Conservation (phyloP, 2,888 invertebrate genomes). For the Lycia hirtaria region DNA sequence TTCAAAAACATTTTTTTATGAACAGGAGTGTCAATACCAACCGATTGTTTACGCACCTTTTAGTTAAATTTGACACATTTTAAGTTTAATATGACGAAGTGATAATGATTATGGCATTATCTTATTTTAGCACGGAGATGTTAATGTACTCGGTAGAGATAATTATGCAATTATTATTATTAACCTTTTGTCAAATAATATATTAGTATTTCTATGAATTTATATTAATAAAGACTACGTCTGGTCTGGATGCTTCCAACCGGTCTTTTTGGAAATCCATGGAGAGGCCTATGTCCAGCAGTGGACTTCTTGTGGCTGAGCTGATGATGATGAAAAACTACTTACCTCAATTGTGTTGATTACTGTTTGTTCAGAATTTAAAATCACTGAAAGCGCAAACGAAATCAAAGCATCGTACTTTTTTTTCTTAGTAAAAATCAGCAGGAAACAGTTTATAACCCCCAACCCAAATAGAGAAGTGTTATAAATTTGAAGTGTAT, state of each 20-base stretch:
- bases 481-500: too few relatives aligned
- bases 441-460: too few relatives aligned
- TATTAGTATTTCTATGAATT: not conserved
- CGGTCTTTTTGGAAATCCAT: not conserved
- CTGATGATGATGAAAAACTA: too few relatives aligned
- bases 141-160: conserved; percentile 11
- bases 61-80: conserved; percentile 15
- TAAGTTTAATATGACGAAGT: not conserved
- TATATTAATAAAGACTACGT: not conserved
- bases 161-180: conserved; percentile 1
- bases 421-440: too few relatives aligned
- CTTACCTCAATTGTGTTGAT: too few relatives aligned
- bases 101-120: conserved; percentile 12
- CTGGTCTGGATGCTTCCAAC: not conserved
- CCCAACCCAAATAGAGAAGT: too few relatives aligned
- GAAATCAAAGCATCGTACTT: too few relatives aligned
- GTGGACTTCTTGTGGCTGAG: too few relatives aligned
- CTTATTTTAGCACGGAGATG: conserved; percentile 21
- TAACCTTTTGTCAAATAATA: conserved; percentile 6
- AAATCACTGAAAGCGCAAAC: too few relatives aligned
- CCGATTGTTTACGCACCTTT: conserved; percentile 6
- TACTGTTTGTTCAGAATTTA: too few relatives aligned
- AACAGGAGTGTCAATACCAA: not conserved
- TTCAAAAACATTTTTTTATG: not conserved
- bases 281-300: too few relatives aligned